These are phyloP conservation scores for Heterotis niloticus DNA, from an alignment of 2,113 vertebrate species.

Conservation along the genomic window DNA sequence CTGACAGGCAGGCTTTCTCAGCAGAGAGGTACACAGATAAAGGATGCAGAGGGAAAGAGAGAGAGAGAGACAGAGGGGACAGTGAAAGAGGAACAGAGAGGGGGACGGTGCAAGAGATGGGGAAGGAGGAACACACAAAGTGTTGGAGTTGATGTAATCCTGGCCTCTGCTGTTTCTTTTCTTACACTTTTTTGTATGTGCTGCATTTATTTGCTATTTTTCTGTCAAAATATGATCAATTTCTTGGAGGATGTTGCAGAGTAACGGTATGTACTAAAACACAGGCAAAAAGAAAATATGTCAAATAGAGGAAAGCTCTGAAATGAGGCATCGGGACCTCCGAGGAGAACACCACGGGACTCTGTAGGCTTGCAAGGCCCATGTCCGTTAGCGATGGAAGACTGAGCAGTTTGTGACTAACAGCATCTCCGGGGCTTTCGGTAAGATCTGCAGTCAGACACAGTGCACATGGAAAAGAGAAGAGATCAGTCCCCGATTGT, in stretches of 20 bases:
- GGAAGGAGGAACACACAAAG: not conserved
- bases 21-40: not conserved
- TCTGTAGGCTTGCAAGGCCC: not conserved
- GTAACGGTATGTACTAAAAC: not conserved
- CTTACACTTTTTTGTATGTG: no score
- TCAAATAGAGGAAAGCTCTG: not conserved
- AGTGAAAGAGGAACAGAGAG: not conserved
- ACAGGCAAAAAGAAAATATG: not conserved
- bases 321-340: not conserved
- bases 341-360: not conserved
- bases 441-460: not conserved
- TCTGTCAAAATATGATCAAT: not conserved
- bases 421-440: not conserved
- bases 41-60: not conserved
- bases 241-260: not conserved
- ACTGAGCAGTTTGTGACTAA: not conserved
- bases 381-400: not conserved
- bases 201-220: no score
- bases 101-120: not conserved
- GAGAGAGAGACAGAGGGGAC: no score
- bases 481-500: not conserved
- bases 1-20: constrained; percentile 13
- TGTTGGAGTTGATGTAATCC: not conserved
- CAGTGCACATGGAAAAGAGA: not conserved
- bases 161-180: no score